Conservation (phyloP, 23 tunicate species). For the Clavelina lepadiformis region DNA sequence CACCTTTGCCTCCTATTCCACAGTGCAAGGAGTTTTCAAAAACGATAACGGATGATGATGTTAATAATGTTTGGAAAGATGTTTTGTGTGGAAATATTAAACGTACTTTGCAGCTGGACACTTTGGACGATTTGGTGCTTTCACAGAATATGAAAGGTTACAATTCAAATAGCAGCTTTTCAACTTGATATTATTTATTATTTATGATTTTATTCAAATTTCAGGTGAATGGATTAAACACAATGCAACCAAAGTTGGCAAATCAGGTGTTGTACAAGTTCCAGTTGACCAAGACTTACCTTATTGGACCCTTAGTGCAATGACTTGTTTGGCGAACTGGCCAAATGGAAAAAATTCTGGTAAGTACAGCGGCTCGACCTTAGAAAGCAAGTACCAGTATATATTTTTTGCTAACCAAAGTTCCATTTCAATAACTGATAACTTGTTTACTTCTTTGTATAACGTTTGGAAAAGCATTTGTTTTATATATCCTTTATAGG, state of each 20-base stretch:
- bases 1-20: constrained; percentile 33
- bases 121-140: constrained; percentile 27
- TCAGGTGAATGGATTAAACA: constrained; percentile 40
- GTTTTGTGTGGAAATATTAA: constrained; percentile 12
- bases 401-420: too few species aligned
- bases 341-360: constrained; percentile 60
- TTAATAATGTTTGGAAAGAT: constrained; percentile 36
- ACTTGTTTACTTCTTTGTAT: too few species aligned
- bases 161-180: not conserved
- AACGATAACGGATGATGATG: constrained; percentile 25
- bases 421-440: too few species aligned
- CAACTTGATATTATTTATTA: not conserved
- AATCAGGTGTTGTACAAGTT: constrained; percentile 72
- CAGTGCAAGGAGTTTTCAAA: constrained; percentile 38
- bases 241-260: constrained; percentile 53
- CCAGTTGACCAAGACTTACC: constrained; percentile 48
- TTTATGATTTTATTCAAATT: not conserved
- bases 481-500: constrained; percentile 3
- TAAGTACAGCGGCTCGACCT: too few species aligned
- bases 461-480: not conserved
- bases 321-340: constrained; percentile 80
- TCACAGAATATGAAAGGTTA: constrained; percentile 36
- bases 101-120: constrained; percentile 23
- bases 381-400: too few species aligned
- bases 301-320: constrained; percentile 60